These are phyloP conservation scores for Sebastiscus tertius DNA, from an alignment of 2,797 vertebrate species.

Conservation along the genomic window DNA sequence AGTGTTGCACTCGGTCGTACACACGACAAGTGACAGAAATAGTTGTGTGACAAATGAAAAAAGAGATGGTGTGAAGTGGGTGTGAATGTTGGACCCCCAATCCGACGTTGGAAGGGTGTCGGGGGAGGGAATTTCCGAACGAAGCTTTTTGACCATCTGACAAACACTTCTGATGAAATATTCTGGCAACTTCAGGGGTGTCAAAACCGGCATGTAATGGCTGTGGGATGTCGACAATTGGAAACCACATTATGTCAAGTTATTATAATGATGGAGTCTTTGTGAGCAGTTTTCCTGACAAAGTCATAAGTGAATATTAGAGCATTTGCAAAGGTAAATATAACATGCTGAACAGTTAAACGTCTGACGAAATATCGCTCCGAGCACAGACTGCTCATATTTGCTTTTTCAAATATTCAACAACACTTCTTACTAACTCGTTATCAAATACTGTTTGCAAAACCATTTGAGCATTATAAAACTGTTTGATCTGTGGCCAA, in stretches of 20 bases:
- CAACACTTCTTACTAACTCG: neutral
- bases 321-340: neutral
- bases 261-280: neutral
- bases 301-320: neutral
- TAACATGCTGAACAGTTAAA: neutral
- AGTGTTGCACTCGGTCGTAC: neutral
- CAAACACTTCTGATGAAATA: neutral
- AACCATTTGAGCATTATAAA: neutral
- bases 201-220: neutral
- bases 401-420: slow-evolving; percentile 13
- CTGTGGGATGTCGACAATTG: neutral
- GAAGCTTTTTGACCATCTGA: neutral
- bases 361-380: neutral
- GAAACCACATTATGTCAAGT: neutral
- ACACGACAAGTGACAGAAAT: neutral
- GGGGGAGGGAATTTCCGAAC: neutral
- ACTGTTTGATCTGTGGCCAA: neutral
- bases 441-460: neutral
- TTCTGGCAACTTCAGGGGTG: neutral
- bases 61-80: neutral
- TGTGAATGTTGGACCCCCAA: neutral
- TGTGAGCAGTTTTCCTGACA: neutral
- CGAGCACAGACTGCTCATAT: neutral
- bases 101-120: neutral
- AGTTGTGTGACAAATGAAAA: neutral